Evolutionary conservation across 2,113 vertebrate genomes (phyloP).

Genomic region (Falcunculus frontatus): DNA sequence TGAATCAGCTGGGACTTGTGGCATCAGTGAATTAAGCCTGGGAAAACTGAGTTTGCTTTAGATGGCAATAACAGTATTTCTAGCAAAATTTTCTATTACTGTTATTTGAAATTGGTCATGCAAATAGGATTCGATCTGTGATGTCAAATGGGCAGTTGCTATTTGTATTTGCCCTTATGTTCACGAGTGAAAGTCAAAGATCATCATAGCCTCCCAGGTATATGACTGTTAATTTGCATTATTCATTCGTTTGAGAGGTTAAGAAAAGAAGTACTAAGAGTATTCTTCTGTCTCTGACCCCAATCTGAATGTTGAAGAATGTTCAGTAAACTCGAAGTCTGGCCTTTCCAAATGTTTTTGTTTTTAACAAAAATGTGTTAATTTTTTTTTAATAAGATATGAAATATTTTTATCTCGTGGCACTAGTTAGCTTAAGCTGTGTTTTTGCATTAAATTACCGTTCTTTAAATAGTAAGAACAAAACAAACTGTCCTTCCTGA

Average conservation of each 20-base stretch:
- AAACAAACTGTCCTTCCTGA: background rate
- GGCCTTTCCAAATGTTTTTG: background rate
- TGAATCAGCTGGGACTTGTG: background rate
- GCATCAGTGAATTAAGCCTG: background rate
- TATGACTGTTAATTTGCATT: background rate
- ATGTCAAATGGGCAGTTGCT: background rate
- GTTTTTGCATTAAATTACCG: background rate
- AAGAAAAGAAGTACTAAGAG: background rate
- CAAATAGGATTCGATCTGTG: background rate
- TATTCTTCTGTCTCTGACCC: background rate
- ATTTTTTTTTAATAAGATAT: background rate
- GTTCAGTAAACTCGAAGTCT: background rate
- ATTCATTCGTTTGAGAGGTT: background rate
- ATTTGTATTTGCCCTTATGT: background rate
- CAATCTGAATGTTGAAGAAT: background rate
- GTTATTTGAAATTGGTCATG: background rate
- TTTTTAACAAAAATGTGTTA: background rate
- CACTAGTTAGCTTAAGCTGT: background rate
- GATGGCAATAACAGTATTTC: background rate
- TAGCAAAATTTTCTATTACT: background rate
- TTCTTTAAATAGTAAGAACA: background rate
- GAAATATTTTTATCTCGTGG: background rate
- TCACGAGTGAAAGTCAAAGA: background rate
- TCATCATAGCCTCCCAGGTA: background rate
- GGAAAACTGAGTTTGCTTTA: constrained; percentile 11